Base-by-base conservation (phyloP, 2,888 invertebrate genomes). In the Drosophila paracracens region DNA sequence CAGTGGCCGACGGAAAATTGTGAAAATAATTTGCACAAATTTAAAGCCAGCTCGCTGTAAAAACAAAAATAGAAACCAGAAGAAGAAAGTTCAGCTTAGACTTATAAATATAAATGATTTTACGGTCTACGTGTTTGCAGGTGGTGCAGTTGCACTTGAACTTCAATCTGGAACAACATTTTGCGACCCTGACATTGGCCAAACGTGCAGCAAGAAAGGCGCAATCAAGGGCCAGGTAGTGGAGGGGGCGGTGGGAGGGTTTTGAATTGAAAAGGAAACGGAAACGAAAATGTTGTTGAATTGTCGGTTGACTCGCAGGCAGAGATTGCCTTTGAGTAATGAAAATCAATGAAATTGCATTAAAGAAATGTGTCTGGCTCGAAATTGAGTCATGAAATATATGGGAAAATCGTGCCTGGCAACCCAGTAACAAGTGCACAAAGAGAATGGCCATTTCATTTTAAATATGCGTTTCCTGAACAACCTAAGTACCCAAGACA, bases 311-410 rank as follows among this genome's bases (percentile, higher is more conserved):
- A 62, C 18, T 61, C 33, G 27, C 18, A 18, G 53, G 40, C 40
- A 73, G 31, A 53, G 57, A 62, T 66, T 66, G 60, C 60, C 61
- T 18, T 43, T 35, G 54, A n/a, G 40, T 84, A 82, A 84, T 82
- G 68, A 82, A 82, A 83, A 88, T 83, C 83, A 88, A 83, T 82
- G 79, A 66, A 70, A 76, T 67, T 66, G 64, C 50, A 57, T 63
- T 38, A 46, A 59, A 58, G 31, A 80, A 79, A 76, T 79, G 76
- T 62, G 71, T 85, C 74, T 82, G 86, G 65, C 43, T 40, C 43
- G 48, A 66, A 82, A 86, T 72, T 57, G 70, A 66, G 71, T 70
- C 69, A 53, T 81, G 65, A 70, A 81, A 67, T 57, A 74, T 58
- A 74, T 67, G 38, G 29, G 25, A 33, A 74, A 61, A 80, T 31